Percentiles rank a stretch among this genome's conserved stretches.
phyloP scores from a whole-genome alignment of 2,797 vertebrate species.

The Tarsius wallacei region DNA sequence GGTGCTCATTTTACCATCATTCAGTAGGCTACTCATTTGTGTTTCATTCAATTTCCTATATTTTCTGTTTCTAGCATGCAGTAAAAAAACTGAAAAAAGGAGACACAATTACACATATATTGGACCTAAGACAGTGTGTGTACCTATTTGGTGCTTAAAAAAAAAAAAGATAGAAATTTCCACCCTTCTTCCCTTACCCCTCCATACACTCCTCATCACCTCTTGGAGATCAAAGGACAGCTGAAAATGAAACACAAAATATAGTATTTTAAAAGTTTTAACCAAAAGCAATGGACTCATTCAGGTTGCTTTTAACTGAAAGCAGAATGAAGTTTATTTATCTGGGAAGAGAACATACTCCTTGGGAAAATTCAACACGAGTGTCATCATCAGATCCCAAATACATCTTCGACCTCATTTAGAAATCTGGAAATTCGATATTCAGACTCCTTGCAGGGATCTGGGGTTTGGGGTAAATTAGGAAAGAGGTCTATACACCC shows the following conservation, averaged over 20 bases:
- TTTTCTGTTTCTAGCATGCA: not conserved
- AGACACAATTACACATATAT: not conserved
- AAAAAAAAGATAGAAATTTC: not conserved
- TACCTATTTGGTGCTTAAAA: not conserved
- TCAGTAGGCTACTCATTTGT: not conserved
- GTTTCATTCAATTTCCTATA: not conserved
- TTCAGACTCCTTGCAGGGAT: not conserved
- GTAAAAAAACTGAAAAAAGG: not conserved
- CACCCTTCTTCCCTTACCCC: too few species aligned
- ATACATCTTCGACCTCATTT: conserved; percentile 2
- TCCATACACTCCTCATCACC: not conserved
- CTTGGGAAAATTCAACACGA: not conserved
- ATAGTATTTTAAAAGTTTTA: not conserved
- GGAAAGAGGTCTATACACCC: not conserved
- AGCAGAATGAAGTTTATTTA: not conserved
- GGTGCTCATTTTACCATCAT: not conserved
- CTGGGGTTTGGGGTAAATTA: not conserved
- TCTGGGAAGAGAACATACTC: not conserved
- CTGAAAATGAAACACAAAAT: not conserved
- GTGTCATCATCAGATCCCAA: not conserved
- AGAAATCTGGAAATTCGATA: not conserved
- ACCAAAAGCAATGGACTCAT: not conserved
- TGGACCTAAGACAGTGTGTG: not conserved
- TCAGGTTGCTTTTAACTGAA: conserved; percentile 20
- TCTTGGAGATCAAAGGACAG: not conserved